Conservation (phyloP, 1,140 invertebrate species). For the Sarcophaga peregrina region DNA sequence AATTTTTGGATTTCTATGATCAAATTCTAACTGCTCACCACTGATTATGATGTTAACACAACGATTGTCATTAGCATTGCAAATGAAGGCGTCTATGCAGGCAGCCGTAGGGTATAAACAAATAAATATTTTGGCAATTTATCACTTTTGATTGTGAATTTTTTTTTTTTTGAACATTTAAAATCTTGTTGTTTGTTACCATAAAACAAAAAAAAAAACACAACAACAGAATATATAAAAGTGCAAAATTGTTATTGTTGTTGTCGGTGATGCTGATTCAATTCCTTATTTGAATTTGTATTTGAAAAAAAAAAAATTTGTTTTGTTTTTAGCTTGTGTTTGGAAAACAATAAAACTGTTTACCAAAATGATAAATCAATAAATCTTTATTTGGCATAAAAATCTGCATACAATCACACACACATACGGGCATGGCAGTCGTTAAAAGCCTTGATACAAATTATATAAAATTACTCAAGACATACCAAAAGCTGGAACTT, state of each 20-base stretch:
- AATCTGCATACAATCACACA: neutral
- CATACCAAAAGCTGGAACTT: no score
- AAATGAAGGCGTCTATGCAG: no score
- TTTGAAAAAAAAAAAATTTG: no score
- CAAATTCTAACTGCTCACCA: no score
- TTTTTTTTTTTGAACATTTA: neutral
- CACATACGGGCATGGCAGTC: no score
- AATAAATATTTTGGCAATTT: constrained; percentile 1
- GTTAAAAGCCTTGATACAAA: neutral
- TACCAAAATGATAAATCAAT: constrained; percentile 16
- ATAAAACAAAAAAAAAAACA: no score
- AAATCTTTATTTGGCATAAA: constrained; percentile 17
- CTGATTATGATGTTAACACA: no score
- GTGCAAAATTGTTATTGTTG: neutral
- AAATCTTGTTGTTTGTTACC: neutral
- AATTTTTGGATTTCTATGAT: no score
- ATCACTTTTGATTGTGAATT: neutral
- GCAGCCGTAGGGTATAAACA: neutral
- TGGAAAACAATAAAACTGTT: constrained; percentile 12
- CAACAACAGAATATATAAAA: no score
- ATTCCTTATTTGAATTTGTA: neutral
- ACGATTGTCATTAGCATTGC: no score
- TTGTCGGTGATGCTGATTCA: neutral
- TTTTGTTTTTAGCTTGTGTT: constrained; percentile 19
- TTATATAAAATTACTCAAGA: neutral